These are phyloP conservation scores for Anomalospiza imberbis DNA, from an alignment of 2,797 vertebrate genomes.

Conservation along the genomic window DNA sequence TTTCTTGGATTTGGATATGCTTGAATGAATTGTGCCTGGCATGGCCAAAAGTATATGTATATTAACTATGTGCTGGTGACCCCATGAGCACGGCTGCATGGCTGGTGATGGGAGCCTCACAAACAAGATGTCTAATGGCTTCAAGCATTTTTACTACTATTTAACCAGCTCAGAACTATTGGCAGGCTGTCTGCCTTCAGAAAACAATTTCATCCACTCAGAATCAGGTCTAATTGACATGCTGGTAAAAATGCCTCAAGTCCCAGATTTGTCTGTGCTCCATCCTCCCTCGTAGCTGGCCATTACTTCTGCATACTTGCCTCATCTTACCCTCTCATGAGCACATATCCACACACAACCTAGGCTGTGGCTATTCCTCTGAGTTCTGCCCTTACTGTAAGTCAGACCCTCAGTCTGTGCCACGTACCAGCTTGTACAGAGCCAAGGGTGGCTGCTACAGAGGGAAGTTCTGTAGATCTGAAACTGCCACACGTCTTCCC, in stretches of 20 bases:
- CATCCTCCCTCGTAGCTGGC: neutral
- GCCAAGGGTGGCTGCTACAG: neutral
- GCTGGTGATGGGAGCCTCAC: neutral
- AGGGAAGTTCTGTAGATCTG: neutral
- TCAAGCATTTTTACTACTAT: neutral
- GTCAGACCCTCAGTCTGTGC: neutral
- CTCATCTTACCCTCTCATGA: neutral
- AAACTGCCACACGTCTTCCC: neutral
- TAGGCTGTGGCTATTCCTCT: neutral
- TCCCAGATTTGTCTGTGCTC: neutral
- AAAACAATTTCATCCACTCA: neutral
- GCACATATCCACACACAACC: fast-evolving
- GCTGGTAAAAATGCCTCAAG: neutral
- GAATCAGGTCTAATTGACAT: neutral
- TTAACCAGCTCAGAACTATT: neutral
- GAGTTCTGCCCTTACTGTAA: neutral
- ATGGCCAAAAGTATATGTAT: neutral
- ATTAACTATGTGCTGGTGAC: neutral
- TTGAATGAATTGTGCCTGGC: neutral
- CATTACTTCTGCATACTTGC: neutral
- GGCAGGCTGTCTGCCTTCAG: neutral
- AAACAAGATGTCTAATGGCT: neutral
- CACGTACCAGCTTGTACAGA: neutral
- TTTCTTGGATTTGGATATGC: neutral
- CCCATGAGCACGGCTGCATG: neutral